phyloP scores from a whole-genome alignment of 2,797 vertebrate genomes.

The Trachurus trachurus region DNA sequence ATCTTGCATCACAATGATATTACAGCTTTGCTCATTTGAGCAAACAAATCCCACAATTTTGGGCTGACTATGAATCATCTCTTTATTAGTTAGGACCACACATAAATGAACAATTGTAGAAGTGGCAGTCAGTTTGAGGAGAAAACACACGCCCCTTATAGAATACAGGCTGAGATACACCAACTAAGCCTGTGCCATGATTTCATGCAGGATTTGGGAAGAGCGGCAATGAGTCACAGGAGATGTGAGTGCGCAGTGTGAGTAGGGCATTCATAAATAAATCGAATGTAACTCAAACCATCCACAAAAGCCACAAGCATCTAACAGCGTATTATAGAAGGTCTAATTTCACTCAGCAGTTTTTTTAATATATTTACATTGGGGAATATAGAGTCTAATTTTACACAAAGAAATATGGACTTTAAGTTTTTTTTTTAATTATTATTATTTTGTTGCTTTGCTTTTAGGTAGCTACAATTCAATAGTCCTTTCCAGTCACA shows the following conservation, averaged over 20 bases:
- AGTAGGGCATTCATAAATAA: slow-evolving; percentile 69
- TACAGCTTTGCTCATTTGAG: slow-evolving; percentile 42
- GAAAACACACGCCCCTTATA: slow-evolving; percentile 49
- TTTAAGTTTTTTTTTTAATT: too few relatives aligned
- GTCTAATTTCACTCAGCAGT: slow-evolving; percentile 23
- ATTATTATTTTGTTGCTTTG: neutral
- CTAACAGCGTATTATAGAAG: slow-evolving; percentile 27
- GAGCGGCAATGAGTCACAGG: slow-evolving; percentile 73
- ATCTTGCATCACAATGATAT: slow-evolving; percentile 29
- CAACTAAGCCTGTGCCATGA: slow-evolving; percentile 68
- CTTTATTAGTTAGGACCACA: slow-evolving; percentile 36
- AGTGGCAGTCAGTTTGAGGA: slow-evolving; percentile 35
- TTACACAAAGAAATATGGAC: neutral
- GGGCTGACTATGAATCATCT: slow-evolving; percentile 35
- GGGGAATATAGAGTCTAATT: neutral
- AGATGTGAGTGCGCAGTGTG: slow-evolving; percentile 63
- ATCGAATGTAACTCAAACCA: slow-evolving; percentile 59
- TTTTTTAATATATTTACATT: neutral
- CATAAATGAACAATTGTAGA: slow-evolving; percentile 40
- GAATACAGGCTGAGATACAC: slow-evolving; percentile 42
- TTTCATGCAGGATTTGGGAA: slow-evolving; percentile 74
- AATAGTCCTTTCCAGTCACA: neutral
- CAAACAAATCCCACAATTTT: slow-evolving; percentile 37
- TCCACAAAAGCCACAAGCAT: slow-evolving; percentile 21
- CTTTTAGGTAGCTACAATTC: neutral